Evolutionary conservation across 2,113 vertebrate species (phyloP).

Genomic region (Porphyrio hochstetteri): DNA sequence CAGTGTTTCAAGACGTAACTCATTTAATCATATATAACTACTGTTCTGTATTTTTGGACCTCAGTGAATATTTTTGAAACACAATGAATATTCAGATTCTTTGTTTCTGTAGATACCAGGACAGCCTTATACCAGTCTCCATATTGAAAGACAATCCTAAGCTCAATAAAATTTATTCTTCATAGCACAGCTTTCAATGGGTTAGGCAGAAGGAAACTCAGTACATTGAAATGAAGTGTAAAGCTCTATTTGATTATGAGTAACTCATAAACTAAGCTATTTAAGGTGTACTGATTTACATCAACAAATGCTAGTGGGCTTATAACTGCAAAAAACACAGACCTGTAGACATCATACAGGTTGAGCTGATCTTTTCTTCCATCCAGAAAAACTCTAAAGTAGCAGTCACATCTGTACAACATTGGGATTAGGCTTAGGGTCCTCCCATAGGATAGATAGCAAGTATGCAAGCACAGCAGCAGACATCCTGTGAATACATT

Average conservation of each 20-base stretch:
- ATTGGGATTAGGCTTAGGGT: neutral
- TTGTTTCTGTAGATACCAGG: neutral
- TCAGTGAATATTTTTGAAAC: neutral
- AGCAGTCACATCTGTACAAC: neutral
- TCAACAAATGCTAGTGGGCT: neutral
- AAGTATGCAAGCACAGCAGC: neutral
- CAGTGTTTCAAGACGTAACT: neutral
- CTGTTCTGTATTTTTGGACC: neutral
- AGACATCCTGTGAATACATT: neutral
- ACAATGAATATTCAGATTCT: neutral
- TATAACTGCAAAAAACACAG: neutral
- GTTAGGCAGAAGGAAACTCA: neutral
- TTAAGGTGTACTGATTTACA: neutral
- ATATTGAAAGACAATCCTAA: neutral
- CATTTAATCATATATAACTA: neutral
- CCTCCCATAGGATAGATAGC: neutral
- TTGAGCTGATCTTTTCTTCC: neutral
- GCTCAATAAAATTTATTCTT: neutral
- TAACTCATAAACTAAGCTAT: neutral
- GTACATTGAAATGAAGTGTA: neutral
- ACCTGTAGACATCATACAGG: neutral
- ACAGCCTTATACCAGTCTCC: neutral
- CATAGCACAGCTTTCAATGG: neutral
- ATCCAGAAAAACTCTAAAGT: neutral
- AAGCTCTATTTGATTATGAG: neutral